A percentile compares a stretch with the other conserved stretches of the same genome.
These are phyloP conservation scores for Empidonax alnorum DNA, from an alignment of 2,113 vertebrate species.

Conservation along the genomic window DNA sequence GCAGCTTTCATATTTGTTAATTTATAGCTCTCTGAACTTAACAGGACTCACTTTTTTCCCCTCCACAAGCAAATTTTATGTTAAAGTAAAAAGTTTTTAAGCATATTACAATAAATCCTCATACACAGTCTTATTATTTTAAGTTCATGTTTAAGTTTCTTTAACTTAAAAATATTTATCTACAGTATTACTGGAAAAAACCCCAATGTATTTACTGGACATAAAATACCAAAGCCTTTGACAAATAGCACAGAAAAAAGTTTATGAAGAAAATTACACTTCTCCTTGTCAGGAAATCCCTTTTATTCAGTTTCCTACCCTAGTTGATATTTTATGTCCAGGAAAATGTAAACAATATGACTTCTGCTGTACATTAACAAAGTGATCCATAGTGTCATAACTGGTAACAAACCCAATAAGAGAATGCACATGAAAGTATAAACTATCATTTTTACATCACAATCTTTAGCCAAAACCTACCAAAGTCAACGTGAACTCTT, in stretches of 20 bases:
- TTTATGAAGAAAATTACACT: neutral
- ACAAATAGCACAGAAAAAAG: neutral
- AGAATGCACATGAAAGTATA: neutral
- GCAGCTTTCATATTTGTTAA: neutral
- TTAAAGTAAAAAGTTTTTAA: neutral
- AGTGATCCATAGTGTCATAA: neutral
- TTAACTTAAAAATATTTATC: neutral
- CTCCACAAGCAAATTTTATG: neutral
- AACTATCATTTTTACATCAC: neutral
- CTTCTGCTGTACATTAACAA: neutral
- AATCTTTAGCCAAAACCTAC: neutral
- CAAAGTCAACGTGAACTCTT: fast-evolving
- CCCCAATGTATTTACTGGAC: neutral
- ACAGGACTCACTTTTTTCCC: neutral
- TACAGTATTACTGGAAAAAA: neutral
- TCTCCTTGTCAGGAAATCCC: neutral
- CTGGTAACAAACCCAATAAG: neutral
- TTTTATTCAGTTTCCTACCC: neutral
- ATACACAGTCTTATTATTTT: neutral
- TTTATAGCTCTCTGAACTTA: neutral
- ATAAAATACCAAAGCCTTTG: neutral
- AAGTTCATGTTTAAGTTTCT: neutral
- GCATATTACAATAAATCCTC: neutral
- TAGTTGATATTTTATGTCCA: neutral
- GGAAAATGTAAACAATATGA: neutral